Percentiles rank a stretch among this genome's conserved stretches.
phyloP scores from a whole-genome alignment of 2,797 vertebrate genomes.

The Psittacula echo region DNA sequence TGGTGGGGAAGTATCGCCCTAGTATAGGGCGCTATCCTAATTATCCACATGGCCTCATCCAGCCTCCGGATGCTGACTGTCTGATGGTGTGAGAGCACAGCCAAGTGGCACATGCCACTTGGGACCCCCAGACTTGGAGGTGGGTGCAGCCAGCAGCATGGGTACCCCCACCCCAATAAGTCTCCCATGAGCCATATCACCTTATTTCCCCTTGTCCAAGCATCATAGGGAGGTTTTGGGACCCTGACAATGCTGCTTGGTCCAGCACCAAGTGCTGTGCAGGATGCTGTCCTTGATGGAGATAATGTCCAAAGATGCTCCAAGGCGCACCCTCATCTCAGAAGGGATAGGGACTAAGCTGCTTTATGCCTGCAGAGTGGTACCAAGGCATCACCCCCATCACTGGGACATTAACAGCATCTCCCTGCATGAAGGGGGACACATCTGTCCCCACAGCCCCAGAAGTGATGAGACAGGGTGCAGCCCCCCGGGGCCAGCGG shows the following conservation, averaged over 20 bases:
- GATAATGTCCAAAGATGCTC: not conserved
- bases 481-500: accelerated
- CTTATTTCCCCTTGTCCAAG: accelerated
- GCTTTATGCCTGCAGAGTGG: accelerated
- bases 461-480: not conserved
- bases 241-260: accelerated
- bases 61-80: accelerated
- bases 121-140: accelerated
- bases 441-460: not conserved
- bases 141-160: not conserved
- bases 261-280: not conserved
- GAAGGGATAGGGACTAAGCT: not conserved
- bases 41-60: not conserved
- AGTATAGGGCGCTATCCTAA: not conserved
- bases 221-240: accelerated
- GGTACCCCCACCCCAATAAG: not conserved
- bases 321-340: not conserved
- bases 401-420: not conserved
- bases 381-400: not conserved
- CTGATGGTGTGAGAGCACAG: accelerated
- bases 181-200: accelerated
- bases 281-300: not conserved
- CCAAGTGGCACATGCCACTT: accelerated
- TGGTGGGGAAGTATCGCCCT: accelerated
- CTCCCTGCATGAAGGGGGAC: accelerated